Evolutionary conservation across 2,113 vertebrate species (phyloP).

Genomic region (Solea senegalensis): DNA sequence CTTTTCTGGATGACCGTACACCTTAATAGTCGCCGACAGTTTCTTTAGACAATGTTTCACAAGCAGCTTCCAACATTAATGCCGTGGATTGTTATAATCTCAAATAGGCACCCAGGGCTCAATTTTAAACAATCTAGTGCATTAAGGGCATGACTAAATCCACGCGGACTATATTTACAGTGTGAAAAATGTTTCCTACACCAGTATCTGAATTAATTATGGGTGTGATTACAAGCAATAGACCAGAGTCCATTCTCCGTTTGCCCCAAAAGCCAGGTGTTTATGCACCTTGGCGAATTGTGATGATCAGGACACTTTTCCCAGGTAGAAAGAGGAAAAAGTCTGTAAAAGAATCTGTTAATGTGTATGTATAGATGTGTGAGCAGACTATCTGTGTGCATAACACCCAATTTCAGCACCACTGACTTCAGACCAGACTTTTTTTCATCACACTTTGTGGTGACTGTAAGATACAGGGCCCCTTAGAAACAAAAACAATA

Average conservation of each 20-base stretch:
- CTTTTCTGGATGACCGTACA: constrained; percentile 13
- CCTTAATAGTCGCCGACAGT: background rate
- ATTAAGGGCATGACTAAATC: background rate
- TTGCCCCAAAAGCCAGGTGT: background rate
- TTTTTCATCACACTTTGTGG: background rate
- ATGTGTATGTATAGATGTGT: too few species aligned
- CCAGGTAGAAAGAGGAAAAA: background rate
- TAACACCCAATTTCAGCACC: background rate
- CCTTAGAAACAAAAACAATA: constrained; percentile 39
- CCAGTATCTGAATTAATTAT: background rate
- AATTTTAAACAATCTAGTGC: background rate
- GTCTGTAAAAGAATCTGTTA: too few species aligned
- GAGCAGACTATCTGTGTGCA: too few species aligned
- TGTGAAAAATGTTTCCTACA: background rate
- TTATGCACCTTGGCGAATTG: background rate
- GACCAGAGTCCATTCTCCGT: background rate
- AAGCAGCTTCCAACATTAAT: constrained; percentile 19
- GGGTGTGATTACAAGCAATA: background rate
- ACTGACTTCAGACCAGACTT: background rate
- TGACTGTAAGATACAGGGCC: background rate
- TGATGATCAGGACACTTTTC: background rate
- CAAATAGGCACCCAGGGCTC: constrained; percentile 28
- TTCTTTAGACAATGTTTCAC: constrained; percentile 18
- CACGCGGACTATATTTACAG: background rate
- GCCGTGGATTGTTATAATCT: constrained; percentile 36